Evolutionary conservation across 2,797 vertebrate genomes (phyloP), one percentile per base, ranked within the genome.

Genomic region (Gallinago stenura): DNA sequence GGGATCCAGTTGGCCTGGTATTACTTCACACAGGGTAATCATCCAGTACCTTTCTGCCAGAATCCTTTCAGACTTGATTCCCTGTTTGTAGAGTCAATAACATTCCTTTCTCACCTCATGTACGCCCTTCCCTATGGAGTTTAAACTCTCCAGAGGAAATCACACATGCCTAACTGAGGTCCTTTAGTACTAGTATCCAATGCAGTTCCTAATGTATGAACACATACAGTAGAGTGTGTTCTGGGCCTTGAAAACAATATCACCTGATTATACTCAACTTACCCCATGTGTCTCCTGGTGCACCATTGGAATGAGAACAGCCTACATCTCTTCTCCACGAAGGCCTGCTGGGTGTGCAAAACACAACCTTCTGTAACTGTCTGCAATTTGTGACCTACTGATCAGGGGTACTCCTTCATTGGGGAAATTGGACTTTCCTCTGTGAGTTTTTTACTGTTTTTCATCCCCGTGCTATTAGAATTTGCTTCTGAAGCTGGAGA

Each of bases 171-270:
- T 54, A 45, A 33, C 51, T 76, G 51, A 79, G 45, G 51, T 91
- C 58, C 70, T 65, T 24, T 8, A 69, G 54, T 45, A 33, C 51
- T 72, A 60, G 35, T 37, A 41, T 81, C 6, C 75, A 79, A 0
- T 56, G 65, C 41, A 73, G 19, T 50, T 90, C 48, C 70, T 84
- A 35, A 70, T 57, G 30, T 72, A 79, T 84, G 86, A 72, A 39
- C 39, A 39, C 39, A 39, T 39, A 39, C 96, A 89, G 78, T 93
- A 58, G 88, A 89, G 86, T 90, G 78, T 92, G 91, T 96, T 97
- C 94, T 90, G 95, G 69, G 89, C 72, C 87, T 95, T 94, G 85
- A 92, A 95, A 95, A 93, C 91, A 92, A 64, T 64, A 82, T 89
- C 84, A 95, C 65, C 86, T 72, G 54, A 24, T 51, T 66, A 62